Base-by-base conservation (phyloP, 1,140 invertebrate species). In the Drosophila pachea region DNA sequence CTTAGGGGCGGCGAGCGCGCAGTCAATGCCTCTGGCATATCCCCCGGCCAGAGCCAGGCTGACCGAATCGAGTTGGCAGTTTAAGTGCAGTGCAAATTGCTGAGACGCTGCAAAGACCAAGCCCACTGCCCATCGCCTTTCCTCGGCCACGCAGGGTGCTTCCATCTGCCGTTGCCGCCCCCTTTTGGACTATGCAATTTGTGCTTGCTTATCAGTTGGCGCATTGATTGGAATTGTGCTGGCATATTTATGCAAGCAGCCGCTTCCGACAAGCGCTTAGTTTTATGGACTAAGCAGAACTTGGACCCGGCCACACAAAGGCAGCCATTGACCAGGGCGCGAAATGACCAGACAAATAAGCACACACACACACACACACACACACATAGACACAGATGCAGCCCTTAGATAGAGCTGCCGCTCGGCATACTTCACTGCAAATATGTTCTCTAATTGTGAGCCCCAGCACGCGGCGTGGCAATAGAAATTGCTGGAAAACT, bases 1-100 rank as follows among this genome's bases (percentile, higher is more conserved):
- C 22, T 22, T 22, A 22, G 22, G 22, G 22, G 22, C 22, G 22
- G 22, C 22, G 22, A 12, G 12, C 52, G 50, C 70, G 67, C 48
- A 77, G 65, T 59, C 73, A 55, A 59, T 56, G 65, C 47, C 60
- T 53, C 32, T 53, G 63, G 63, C 61, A 36, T 64, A 14, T 33
- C 22, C 35, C 22, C 5, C 36, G 38, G 61, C 56, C 47, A 66
- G 53, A 22, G 77, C 65, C 70, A 48, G 53, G 54, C 67, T 69
- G 66, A 61, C 66, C 70, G 67, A 76, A 71, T 84, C 79, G 63
- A 45, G 76, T 77, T 78, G 71, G 47, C 63, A 75, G 67, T 65
- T 73, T 78, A 78, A 83, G 79, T 76, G 76, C 76, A 73, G 73
- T 68, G 76, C 73, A 76, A 81, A 79, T 81, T 75, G 76, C 50